phyloP scores from a whole-genome alignment of 2,888 invertebrate genomes.

The Meghimatium bilineatum region DNA sequence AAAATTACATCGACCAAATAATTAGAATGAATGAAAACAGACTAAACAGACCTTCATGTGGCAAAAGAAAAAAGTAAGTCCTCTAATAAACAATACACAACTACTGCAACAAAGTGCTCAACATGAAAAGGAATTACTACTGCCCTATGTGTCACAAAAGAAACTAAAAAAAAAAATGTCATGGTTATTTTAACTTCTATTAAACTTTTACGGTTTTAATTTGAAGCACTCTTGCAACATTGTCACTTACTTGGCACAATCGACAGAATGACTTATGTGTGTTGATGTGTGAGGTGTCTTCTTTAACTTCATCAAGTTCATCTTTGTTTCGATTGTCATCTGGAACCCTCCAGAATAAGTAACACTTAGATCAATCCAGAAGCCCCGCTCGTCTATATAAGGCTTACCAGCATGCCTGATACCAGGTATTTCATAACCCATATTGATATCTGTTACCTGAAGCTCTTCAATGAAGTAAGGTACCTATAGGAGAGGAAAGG shows the following conservation, averaged over 20 bases:
- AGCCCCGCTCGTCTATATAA: conserved; percentile 86
- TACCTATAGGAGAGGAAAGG: conserved; percentile 74
- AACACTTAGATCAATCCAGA: conserved; percentile 92
- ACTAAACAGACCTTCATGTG: too few relatives aligned
- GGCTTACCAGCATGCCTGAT: conserved; percentile 79
- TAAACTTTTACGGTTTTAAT: too few relatives aligned
- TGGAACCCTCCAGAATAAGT: conserved; percentile 85
- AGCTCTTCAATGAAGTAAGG: conserved; percentile 93
- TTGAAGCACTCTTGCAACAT: background rate
- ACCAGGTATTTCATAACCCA: conserved; percentile 80
- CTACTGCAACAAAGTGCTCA: too few relatives aligned
- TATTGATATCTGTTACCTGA: conserved; percentile 85
- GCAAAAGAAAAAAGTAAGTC: too few relatives aligned
- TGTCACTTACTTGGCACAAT: conserved; percentile 36
- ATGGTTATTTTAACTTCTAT: too few relatives aligned
- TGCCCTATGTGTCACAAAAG: too few relatives aligned
- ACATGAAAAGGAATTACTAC: too few relatives aligned
- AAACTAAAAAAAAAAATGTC: too few relatives aligned
- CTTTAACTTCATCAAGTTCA: conserved; percentile 86
- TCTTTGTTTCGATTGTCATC: conserved; percentile 91
- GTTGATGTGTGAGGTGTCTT: conserved; percentile 50
- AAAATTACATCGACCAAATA: too few relatives aligned
- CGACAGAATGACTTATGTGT: conserved; percentile 34
- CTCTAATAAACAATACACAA: too few relatives aligned
- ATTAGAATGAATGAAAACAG: too few relatives aligned